Evolutionary conservation across 2,797 vertebrate species (phyloP).

Genomic region (Chaetophractus vellerosus): DNA sequence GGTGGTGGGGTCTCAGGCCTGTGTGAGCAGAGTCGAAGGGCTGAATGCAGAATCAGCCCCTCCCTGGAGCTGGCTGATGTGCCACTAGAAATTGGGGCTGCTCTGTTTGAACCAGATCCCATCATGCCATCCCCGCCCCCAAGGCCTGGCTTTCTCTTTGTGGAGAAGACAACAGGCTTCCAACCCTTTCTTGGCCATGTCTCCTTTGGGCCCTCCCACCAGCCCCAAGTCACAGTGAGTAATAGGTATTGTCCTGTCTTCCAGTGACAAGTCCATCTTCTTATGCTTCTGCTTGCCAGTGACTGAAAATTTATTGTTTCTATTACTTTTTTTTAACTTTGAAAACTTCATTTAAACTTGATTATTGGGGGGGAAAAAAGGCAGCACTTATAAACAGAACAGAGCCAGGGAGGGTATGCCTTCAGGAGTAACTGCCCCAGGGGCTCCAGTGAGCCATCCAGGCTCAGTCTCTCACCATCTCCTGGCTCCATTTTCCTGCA

Average conservation of each 20-base stretch:
- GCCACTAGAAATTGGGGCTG: not conserved
- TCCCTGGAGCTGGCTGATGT: not conserved
- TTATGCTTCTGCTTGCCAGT: not conserved
- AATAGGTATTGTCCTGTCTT: not conserved
- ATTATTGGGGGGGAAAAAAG: not conserved
- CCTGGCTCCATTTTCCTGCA: no score
- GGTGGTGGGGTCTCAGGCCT: not conserved
- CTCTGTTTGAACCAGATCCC: not conserved
- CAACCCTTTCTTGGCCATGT: not conserved
- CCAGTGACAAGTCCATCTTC: not conserved
- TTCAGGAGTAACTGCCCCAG: not conserved
- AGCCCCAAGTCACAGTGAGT: not conserved
- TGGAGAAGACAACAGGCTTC: not conserved
- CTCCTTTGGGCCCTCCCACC: not conserved
- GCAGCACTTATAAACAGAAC: no score
- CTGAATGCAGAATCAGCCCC: no score
- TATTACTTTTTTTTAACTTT: not conserved
- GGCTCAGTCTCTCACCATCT: rapidly evolving
- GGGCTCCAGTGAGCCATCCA: not conserved
- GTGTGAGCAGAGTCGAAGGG: not conserved
- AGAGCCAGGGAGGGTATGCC: not conserved
- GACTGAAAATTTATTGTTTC: not conserved
- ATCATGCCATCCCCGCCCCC: not conserved
- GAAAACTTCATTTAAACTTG: slow-evolving; percentile 3
- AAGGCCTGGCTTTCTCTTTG: not conserved